Evolutionary conservation across 2,113 vertebrate species (phyloP).

Genomic region (Ptychochromis oligacanthus): DNA sequence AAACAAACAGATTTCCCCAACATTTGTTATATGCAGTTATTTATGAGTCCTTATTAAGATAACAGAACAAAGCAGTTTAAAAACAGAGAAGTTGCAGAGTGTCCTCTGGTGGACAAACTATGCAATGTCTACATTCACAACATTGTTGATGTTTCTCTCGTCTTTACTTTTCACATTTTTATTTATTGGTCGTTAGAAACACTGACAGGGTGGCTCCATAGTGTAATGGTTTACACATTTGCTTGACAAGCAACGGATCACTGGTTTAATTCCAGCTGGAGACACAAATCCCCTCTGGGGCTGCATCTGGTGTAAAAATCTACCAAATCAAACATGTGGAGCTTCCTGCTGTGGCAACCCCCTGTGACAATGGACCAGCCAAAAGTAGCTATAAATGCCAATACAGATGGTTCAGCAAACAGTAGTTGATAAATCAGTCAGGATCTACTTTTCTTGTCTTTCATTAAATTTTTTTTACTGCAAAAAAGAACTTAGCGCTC

Average conservation of each 20-base stretch:
- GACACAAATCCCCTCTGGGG: too few relatives aligned
- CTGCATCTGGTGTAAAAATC: too few relatives aligned
- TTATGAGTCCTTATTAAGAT: neutral
- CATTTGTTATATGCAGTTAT: neutral
- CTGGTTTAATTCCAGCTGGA: too few relatives aligned
- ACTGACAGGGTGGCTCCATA: too few relatives aligned
- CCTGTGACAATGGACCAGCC: too few relatives aligned
- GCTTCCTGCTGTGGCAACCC: too few relatives aligned
- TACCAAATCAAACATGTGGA: too few relatives aligned
- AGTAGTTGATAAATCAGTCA: too few relatives aligned
- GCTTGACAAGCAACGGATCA: too few relatives aligned
- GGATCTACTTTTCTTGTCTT: too few relatives aligned
- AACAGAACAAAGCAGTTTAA: neutral
- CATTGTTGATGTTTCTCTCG: neutral
- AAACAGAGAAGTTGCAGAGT: neutral
- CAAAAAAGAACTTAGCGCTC: fast-evolving
- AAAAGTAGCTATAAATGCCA: neutral
- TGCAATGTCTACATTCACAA: neutral
- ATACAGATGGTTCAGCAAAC: neutral
- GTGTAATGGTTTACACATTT: too few relatives aligned
- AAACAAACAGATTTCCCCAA: too few relatives aligned
- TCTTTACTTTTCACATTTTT: neutral
- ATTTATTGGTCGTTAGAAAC: neutral
- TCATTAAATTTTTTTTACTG: fast-evolving
- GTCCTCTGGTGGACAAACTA: neutral